Percentiles rank a stretch among this genome's conserved stretches.
phyloP scores from a whole-genome alignment of 2,888 invertebrate species.

The Clepsis dumicolana region DNA sequence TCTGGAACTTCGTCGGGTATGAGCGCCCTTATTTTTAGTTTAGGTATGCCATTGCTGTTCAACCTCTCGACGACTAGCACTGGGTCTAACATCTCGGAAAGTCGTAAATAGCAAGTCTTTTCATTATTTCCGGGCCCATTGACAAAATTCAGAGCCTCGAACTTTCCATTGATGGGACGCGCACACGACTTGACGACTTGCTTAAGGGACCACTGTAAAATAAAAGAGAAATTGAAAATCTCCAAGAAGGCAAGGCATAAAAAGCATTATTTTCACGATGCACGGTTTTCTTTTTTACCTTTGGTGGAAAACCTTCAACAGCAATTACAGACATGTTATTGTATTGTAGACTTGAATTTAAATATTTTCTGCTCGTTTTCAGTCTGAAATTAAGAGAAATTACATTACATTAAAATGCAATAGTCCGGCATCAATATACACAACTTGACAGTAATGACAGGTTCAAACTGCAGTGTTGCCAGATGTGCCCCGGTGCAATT shows the following conservation, averaged over 20 bases:
- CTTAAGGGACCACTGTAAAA: conserved; percentile 52
- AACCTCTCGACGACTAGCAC: conserved; percentile 53
- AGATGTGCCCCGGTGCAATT: background rate
- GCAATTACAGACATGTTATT: conserved; percentile 57
- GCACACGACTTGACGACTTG: conserved; percentile 49
- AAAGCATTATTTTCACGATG: background rate
- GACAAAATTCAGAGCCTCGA: conserved; percentile 59
- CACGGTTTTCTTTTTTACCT: conserved; percentile 38
- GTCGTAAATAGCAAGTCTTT: conserved; percentile 58
- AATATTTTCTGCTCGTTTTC: conserved; percentile 5
- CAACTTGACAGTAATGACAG: background rate
- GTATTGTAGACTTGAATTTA: conserved; percentile 37
- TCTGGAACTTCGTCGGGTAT: conserved; percentile 61
- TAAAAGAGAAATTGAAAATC: conserved; percentile 23
- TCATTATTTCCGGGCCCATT: conserved; percentile 13
- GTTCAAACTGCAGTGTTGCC: background rate
- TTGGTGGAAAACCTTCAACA: conserved; percentile 46
- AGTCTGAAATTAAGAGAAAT: background rate
- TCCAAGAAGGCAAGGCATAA: background rate
- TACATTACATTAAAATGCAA: background rate
- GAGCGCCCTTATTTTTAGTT: conserved; percentile 50
- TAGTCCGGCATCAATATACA: conserved; percentile 2
- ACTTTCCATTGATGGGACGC: conserved; percentile 55
- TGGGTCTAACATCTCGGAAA: conserved; percentile 62
- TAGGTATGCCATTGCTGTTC: conserved; percentile 39